These are phyloP conservation scores for Hoplostethus atlanticus DNA, from an alignment of 2,797 vertebrate genomes.

Conservation along the genomic window DNA sequence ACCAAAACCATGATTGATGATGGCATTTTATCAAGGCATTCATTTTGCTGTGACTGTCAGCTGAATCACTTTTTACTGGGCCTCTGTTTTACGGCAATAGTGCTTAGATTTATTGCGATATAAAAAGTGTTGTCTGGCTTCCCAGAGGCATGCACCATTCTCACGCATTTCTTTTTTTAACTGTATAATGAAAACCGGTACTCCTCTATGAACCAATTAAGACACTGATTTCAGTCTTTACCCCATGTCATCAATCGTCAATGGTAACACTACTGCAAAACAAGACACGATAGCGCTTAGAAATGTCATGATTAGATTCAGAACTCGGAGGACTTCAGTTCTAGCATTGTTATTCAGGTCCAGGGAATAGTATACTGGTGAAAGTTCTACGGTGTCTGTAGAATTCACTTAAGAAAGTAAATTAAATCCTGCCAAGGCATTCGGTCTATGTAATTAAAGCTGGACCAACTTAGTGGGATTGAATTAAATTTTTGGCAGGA, in stretches of 20 bases:
- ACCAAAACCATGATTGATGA: conserved; percentile 75
- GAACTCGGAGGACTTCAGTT: conserved; percentile 1
- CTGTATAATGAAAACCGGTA: conserved; percentile 36
- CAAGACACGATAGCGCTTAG: conserved; percentile 14
- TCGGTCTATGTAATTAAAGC: conserved; percentile 82
- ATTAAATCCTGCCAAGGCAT: conserved; percentile 76
- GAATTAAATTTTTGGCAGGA: conserved; percentile 81
- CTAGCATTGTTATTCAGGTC: conserved; percentile 26
- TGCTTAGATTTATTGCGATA: conserved; percentile 76
- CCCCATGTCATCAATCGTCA: conserved; percentile 25
- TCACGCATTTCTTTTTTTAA: conserved; percentile 49
- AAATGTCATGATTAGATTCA: conserved; percentile 22
- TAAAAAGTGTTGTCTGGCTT: conserved; percentile 70
- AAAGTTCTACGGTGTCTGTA: conserved; percentile 68
- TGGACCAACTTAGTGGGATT: conserved; percentile 77
- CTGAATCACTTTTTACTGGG: conserved; percentile 71
- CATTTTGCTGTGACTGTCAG: conserved; percentile 76
- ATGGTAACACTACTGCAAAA: conserved; percentile 10
- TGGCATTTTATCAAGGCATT: conserved; percentile 75
- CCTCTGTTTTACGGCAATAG: conserved; percentile 64
- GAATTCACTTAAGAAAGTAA: conserved; percentile 73
- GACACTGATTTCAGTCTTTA: conserved; percentile 30
- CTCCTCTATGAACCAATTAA: conserved; percentile 47
- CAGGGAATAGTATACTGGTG: conserved; percentile 25
- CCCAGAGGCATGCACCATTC: conserved; percentile 43